phyloP scores from a whole-genome alignment of 2,888 invertebrate species.

The Fragum sueziense region DNA sequence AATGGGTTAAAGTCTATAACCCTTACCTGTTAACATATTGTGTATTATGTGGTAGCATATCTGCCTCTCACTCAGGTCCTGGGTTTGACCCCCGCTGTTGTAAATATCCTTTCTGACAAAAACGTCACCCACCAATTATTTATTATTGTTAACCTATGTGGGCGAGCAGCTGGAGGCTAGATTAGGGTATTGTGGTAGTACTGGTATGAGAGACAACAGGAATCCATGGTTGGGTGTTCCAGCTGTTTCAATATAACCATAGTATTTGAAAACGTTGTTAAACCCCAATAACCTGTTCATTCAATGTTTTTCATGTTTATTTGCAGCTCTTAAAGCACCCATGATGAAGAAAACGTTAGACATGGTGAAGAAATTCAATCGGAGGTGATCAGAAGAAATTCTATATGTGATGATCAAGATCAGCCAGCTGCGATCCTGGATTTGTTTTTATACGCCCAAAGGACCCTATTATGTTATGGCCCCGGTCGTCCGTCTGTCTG shows the following conservation, averaged over 20 bases:
- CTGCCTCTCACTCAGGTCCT: too few relatives aligned
- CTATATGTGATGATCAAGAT: background rate
- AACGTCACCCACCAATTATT: too few relatives aligned
- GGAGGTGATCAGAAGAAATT: conserved; percentile 6
- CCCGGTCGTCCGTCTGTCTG: background rate
- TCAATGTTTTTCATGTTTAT: background rate
- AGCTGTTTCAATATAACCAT: background rate
- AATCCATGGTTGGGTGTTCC: background rate
- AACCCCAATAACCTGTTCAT: too few relatives aligned
- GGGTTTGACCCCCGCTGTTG: too few relatives aligned
- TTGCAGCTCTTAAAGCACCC: conserved; percentile 87
- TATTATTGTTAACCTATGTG: too few relatives aligned
- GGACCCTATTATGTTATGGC: too few relatives aligned
- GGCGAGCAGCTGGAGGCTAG: background rate
- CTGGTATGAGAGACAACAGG: too few relatives aligned
- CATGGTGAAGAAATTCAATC: conserved; percentile 80
- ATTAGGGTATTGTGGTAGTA: background rate
- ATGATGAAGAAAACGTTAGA: conserved; percentile 91
- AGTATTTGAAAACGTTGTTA: background rate
- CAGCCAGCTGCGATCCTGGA: background rate
- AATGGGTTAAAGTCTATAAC: too few relatives aligned
- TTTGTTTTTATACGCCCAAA: too few relatives aligned
- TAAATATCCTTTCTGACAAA: too few relatives aligned
- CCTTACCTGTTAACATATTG: too few relatives aligned
- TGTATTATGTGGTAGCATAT: too few relatives aligned